Conservation (phyloP, 2,113 vertebrate species). For the Malurus alboscapulatus region DNA sequence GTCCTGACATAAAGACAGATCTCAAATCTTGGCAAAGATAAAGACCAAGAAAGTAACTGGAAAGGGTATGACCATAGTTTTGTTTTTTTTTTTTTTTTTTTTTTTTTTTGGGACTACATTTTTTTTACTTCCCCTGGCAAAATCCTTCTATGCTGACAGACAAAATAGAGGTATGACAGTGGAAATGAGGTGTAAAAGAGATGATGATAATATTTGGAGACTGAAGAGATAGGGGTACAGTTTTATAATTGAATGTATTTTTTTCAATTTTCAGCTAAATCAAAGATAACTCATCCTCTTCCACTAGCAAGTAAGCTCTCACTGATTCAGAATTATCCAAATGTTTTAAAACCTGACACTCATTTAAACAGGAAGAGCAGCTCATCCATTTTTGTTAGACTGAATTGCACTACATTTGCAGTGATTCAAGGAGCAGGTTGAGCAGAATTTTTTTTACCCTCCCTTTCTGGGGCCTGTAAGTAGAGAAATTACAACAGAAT, state of each 20-base stretch:
- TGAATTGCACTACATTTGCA: not conserved
- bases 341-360: not conserved
- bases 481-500: not conserved
- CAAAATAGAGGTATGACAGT: not conserved
- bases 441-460: not conserved
- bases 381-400: not conserved
- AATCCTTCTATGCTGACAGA: not conserved
- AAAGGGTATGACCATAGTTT: not conserved
- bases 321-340: not conserved
- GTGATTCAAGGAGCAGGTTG: not conserved
- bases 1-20: not conserved
- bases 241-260: not conserved
- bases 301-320: not conserved
- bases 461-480: not conserved
- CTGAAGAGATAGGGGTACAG: not conserved
- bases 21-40: not conserved
- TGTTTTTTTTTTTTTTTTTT: not conserved
- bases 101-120: not conserved
- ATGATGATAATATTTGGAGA: not conserved
- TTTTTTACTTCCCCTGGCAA: not conserved
- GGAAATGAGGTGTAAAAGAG: not conserved
- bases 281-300: not conserved
- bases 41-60: not conserved
- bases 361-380: not conserved
- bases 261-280: not conserved